phyloP scores from a whole-genome alignment of 2,113 vertebrate genomes.

The Hypomesus transpacificus region DNA sequence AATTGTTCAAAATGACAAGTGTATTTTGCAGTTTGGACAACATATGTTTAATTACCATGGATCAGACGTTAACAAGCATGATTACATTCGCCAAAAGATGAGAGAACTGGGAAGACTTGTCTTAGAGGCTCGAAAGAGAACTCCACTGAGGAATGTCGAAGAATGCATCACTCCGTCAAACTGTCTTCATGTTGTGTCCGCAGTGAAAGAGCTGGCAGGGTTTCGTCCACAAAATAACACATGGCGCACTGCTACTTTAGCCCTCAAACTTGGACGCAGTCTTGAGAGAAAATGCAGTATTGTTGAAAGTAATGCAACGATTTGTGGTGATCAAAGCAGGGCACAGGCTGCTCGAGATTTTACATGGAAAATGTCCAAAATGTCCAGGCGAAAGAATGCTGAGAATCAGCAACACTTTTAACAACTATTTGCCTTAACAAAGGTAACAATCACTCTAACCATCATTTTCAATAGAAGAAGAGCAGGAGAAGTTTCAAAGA shows the following conservation, averaged over 20 bases:
- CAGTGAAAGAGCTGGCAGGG: slow-evolving; percentile 21
- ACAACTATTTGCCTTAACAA: slow-evolving; percentile 11
- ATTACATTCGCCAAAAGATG: slow-evolving; percentile 28
- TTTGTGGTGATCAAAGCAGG: not conserved
- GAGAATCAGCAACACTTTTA: no score
- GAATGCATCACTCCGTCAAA: slow-evolving; percentile 25
- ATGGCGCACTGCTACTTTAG: slow-evolving; percentile 21
- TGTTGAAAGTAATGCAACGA: slow-evolving; percentile 16
- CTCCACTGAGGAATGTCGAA: slow-evolving; percentile 6
- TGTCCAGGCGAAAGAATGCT: no score
- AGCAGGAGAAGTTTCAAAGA: slow-evolving; percentile 32
- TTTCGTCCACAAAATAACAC: slow-evolving; percentile 14
- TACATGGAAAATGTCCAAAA: not conserved
- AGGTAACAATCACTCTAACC: slow-evolving; percentile 10
- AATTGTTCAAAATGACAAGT: slow-evolving; percentile 6
- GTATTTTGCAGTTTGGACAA: slow-evolving; percentile 17
- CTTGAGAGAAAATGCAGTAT: slow-evolving; percentile 12
- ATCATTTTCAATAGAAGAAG: slow-evolving; percentile 30
- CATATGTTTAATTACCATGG: slow-evolving; percentile 17
- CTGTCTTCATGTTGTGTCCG: slow-evolving; percentile 13
- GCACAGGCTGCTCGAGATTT: slow-evolving; percentile 1
- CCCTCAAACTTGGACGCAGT: slow-evolving; percentile 21
- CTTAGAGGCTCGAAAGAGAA: not conserved
- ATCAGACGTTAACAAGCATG: slow-evolving; percentile 16
- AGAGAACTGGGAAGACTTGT: slow-evolving; percentile 23